Evolutionary conservation across 92 coral and sea anemone species (phyloP), one percentile per base, ranked within the genome.

Genomic region (Epizoanthus illoricatus): DNA sequence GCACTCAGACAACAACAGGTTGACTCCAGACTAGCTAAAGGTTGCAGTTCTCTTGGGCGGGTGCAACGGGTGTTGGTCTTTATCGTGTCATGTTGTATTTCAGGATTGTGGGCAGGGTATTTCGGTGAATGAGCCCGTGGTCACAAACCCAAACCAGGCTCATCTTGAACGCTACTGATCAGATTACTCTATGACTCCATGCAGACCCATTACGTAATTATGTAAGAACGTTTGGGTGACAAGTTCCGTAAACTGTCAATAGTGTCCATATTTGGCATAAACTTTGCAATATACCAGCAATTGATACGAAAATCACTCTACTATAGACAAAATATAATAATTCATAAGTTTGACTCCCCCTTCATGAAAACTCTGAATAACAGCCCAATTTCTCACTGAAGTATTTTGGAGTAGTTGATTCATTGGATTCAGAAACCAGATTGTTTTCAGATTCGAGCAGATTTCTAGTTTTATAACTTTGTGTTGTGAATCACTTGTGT

Each of bases 151-250:
- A 88, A 41, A 80, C 79, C 80, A 42, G 39, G 75, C 71, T 65
- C 89, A 80, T 86, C 83, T 80, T 69, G 70, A 75, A 81, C 67
- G 69, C 33, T 61, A 76, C 75, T 75, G 67, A 75, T 74, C 68
- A 80, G 87, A 85, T 93, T 86, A 75, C 75, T 91, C 79, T 73
- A 89, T 93, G 94, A 93, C 88, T 86, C 92, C 68, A 85, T 75
- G 52, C 68, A 45, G 73, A 62, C 69, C 72, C 36, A 87, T 93
- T 93, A 93, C 97, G 90, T 93, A 92, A 93, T 86, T 24, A 59
- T 28, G 60, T 40, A 80, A 86, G 86, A 91, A 90, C 91, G 90
- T 85, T 52, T 64, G 15, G 55, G 85, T 93, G 97, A 93, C 88
- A 67, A 65, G 69, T 79, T 85, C 62, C 23, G 43, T 59, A 33